Conservation (phyloP, 1,140 invertebrate species). For the Ceratoteleas bidentatus region DNA sequence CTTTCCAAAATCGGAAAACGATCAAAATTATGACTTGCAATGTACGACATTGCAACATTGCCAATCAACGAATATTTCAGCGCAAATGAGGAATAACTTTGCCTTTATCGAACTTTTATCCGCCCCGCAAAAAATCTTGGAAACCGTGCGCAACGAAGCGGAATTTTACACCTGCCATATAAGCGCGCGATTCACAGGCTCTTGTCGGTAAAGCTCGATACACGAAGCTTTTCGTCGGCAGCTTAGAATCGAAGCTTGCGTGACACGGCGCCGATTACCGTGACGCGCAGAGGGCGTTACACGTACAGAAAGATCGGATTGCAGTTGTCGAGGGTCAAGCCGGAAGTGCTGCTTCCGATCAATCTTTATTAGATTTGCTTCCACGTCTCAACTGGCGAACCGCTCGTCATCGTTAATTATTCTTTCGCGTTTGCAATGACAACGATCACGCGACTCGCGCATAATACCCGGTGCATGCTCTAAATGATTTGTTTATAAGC, state of each 20-base stretch:
- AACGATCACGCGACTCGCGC: slow-evolving; percentile 49
- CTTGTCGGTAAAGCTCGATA: slow-evolving; percentile 40
- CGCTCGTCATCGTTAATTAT: slow-evolving; percentile 62
- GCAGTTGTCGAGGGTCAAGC: slow-evolving; percentile 55
- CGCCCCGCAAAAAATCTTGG: slow-evolving; percentile 2
- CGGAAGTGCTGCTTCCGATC: slow-evolving; percentile 62
- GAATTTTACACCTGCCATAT: slow-evolving; percentile 14
- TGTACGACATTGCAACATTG: no score
- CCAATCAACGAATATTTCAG: no score
- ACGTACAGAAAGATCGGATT: slow-evolving; percentile 58
- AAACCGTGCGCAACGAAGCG: background rate
- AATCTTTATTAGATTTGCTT: slow-evolving; percentile 66
- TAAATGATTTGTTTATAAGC: slow-evolving; percentile 57
- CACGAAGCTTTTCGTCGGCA: slow-evolving; percentile 36
- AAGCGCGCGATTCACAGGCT: slow-evolving; percentile 21
- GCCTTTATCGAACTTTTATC: background rate
- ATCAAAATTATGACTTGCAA: no score
- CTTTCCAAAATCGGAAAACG: no score
- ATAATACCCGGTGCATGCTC: slow-evolving; percentile 30
- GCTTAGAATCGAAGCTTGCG: slow-evolving; percentile 56
- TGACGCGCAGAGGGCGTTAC: slow-evolving; percentile 45
- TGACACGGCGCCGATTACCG: slow-evolving; percentile 50
- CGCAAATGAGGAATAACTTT: no score
- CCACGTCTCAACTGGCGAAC: slow-evolving; percentile 41
- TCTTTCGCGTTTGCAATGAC: slow-evolving; percentile 43